Conservation (phyloP, 1,140 invertebrate genomes). For the Drosophila melanogaster region DNA sequence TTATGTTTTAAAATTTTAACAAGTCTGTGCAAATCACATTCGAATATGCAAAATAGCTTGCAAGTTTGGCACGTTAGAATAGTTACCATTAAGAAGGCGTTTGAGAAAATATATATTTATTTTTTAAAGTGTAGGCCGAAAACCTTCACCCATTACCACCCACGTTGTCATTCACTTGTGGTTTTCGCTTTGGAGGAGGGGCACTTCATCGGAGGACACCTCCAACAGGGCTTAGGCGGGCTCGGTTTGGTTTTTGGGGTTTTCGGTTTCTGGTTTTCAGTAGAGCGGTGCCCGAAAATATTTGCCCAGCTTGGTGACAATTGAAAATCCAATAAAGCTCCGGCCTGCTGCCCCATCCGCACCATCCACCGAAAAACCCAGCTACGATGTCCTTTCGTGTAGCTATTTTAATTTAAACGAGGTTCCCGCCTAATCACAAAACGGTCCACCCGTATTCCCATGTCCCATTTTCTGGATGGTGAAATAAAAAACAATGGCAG, state of each 20-base stretch:
- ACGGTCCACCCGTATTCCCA: background rate
- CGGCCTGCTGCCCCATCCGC: too few relatives aligned
- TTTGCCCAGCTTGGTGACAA: constrained; percentile 72
- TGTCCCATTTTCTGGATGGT: background rate
- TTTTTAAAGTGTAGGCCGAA: constrained; percentile 6
- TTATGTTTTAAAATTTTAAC: too few relatives aligned
- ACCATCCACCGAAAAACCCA: background rate
- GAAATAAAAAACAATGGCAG: constrained; percentile 48
- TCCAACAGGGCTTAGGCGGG: constrained; percentile 59
- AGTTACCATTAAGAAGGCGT: too few relatives aligned
- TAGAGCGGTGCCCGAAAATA: constrained; percentile 58
- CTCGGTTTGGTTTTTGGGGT: constrained; percentile 48
- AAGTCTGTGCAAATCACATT: too few relatives aligned
- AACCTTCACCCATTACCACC: constrained; percentile 8
- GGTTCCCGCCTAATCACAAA: constrained; percentile 77
- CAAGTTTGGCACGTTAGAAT: too few relatives aligned
- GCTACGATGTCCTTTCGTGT: constrained; percentile 43
- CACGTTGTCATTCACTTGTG: constrained; percentile 73
- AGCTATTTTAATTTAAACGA: constrained; percentile 82
- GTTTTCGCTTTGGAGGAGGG: constrained; percentile 27
- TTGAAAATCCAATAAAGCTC: constrained; percentile 81
- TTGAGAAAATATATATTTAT: background rate
- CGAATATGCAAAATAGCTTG: too few relatives aligned
- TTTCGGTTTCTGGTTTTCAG: constrained; percentile 46
- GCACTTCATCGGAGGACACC: constrained; percentile 17